These are phyloP conservation scores for Macaca mulatta DNA, from an alignment of 2,113 vertebrate species.

Conservation along the genomic window DNA sequence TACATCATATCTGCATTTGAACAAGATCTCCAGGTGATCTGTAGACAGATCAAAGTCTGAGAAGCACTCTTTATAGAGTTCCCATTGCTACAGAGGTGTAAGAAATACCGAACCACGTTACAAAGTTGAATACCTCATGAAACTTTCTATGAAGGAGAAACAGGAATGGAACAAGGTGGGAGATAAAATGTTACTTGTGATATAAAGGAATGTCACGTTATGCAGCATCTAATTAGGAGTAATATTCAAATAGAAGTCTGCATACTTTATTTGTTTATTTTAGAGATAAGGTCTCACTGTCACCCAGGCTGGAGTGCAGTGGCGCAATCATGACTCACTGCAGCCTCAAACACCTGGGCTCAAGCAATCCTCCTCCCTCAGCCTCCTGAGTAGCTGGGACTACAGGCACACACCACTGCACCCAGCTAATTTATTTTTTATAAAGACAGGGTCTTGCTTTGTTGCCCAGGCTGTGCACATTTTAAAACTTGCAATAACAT, in stretches of 20 bases:
- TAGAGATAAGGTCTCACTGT: too few relatives aligned
- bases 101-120: neutral
- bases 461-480: neutral
- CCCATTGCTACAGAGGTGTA: neutral
- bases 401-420: too few relatives aligned
- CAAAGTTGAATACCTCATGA: neutral
- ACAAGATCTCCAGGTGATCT: neutral
- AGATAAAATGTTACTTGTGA: conserved; percentile 18
- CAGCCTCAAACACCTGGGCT: too few relatives aligned
- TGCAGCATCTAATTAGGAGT: conserved; percentile 27
- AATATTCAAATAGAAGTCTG: neutral
- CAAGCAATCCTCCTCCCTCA: too few relatives aligned
- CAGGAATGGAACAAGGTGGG: neutral
- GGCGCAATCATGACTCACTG: too few relatives aligned
- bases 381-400: too few relatives aligned
- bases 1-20: neutral
- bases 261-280: neutral
- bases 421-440: too few relatives aligned
- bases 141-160: neutral
- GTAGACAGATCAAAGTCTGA: neutral
- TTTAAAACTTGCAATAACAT: conserved; percentile 28
- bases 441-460: too few relatives aligned
- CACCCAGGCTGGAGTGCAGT: too few relatives aligned
- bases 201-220: conserved; percentile 16
- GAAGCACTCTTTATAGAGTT: neutral